Base-by-base conservation (phyloP, 2,888 invertebrate species). In the Ennomos erosarius region DNA sequence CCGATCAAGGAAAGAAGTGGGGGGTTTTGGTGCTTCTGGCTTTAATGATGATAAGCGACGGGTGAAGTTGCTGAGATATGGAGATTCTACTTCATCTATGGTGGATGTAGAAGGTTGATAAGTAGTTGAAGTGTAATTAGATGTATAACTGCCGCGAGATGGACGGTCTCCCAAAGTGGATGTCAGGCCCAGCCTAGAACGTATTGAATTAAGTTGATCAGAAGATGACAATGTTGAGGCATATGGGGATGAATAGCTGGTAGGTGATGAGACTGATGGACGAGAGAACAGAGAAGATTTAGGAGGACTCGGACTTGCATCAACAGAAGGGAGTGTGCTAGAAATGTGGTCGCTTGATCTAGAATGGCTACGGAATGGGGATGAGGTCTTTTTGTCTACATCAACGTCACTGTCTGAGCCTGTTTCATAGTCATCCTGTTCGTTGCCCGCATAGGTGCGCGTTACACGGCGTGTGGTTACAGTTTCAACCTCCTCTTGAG, bases 361-460 rank as follows among this genome's bases (percentile, higher is more conserved):
- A 3, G 87, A 89, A 65, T 78, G 83, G 69, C 85, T 89, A 40
- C 89, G 79, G 60, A 82, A 82, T 0, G 88, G 79, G 10, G 85
- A 78, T 0, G 88, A 71, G 0, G 84, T 84, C 72, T 90, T 90
- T 67, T 88, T 90, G 10, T 93, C 93, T 10, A 75, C 79, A 49
- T 94, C 94, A 0, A 95, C 93, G 75, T 96, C 95, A 26, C 95
- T 95, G 75, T 96, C 95, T 0, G 95, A 95, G 8, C 95, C 95
- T 0, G 95, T 95, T 74, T 95, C 95, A 66, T 94, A 93, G 47
- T 94, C 95, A 65, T 95, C 95, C 55, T 84, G 88, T 8, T 92
- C 90, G 10, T 87, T 84, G 0, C 79, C 67, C 1, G 86, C 88
- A 42, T 91, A 85, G 0, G 93, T 92, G 54, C 90, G 91, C 4